Base-by-base conservation (phyloP, 2,113 vertebrate genomes). In the Aspiorhynchus laticeps region DNA sequence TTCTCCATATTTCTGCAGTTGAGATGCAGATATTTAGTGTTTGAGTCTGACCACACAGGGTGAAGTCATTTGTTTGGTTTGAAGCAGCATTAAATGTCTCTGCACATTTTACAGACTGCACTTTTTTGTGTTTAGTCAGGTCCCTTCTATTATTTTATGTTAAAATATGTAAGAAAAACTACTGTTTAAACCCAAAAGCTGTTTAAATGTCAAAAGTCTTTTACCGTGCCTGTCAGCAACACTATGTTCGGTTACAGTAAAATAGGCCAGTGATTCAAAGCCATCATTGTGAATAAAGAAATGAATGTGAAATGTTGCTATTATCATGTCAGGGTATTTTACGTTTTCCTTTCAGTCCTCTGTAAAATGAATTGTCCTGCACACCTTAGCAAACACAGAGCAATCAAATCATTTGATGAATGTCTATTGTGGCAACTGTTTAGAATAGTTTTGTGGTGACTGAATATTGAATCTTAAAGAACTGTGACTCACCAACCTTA, bases 161-260 rank as follows among this genome's bases (percentile, higher is more conserved):
- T 41, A 41, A 41, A 74, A 41, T 14, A 41, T 28, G 24, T 28
- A 15, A 46, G 2, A 15, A 15, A 26, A n/a, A 17, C n/a, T 15
- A 17, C 11, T 21, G n/a, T 48, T 75, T 43, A 26, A n/a, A 24
- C 21, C 73, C 24, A 28, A 76, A 41, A 76, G 73, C 73, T 26
- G 14, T 76, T 76, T 48, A 41, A 74, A 46, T 76, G n/a, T 76
- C 74, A 76, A 7, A 76, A 48, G 41, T 76, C 41, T 28, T 14
- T 14, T n/a, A 17, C 41, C 2, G 38, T 73, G 56, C 56, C 56
- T 59, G 3, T 73, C 33, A 21, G 19, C 19, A 41, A 4, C 21
- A 11, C 4, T 74, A 74, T 74, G 21, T 41, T n/a, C 5, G 6
- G n/a, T 43, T 43, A n/a, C 2, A 43, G 11, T 76, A 43, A 48